Evolutionary conservation across 2,888 invertebrate species (phyloP).

Genomic region (Abrostola triplasia): DNA sequence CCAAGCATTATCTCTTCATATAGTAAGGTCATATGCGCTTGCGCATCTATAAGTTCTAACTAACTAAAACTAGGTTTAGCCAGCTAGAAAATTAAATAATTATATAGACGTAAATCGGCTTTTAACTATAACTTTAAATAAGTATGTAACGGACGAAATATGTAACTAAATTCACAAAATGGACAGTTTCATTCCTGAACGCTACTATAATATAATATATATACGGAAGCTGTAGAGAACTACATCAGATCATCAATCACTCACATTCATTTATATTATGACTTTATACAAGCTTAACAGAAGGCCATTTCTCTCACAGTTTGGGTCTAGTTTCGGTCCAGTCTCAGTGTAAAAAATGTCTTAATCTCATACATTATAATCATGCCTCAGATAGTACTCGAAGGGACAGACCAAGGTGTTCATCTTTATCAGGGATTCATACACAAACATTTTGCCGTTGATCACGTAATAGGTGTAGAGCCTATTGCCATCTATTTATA

Average conservation of each 20-base stretch:
- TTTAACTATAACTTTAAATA: no score
- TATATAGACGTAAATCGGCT: background rate
- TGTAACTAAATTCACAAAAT: background rate
- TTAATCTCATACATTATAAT: no score
- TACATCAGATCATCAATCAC: constrained; percentile 54
- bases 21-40: background rate
- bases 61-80: background rate
- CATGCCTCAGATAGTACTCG: no score
- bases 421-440: no score
- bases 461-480: no score
- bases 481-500: no score
- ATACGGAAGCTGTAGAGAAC: constrained; percentile 44
- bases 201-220: constrained; percentile 11
- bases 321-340: no score
- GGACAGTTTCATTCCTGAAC: constrained; percentile 7
- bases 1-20: background rate
- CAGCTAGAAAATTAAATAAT: background rate
- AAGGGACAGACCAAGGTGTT: no score
- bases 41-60: background rate
- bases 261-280: constrained; percentile 19
- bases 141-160: background rate
- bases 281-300: constrained; percentile 3
- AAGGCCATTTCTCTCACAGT: background rate
- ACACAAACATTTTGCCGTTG: no score
- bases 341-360: no score